phyloP scores from a whole-genome alignment of 2,888 invertebrate genomes.

The Aphidius colemani region DNA sequence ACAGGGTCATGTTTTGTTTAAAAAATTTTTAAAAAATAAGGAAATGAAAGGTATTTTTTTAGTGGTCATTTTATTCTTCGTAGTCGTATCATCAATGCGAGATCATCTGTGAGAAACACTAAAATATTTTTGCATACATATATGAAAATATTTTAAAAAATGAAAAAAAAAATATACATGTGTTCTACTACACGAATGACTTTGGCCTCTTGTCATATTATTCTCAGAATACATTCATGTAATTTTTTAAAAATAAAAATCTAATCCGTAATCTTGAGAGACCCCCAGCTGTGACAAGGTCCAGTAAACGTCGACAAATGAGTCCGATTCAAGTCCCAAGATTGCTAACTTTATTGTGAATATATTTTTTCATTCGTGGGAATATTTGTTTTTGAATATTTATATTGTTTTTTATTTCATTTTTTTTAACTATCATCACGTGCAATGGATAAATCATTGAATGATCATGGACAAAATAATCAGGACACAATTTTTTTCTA shows the following conservation, averaged over 20 bases:
- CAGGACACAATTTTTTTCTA: too few relatives aligned
- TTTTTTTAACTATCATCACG: too few relatives aligned
- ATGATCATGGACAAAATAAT: too few relatives aligned
- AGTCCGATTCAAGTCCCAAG: constrained; percentile 19
- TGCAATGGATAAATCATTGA: too few relatives aligned
- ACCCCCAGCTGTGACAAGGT: constrained; percentile 34
- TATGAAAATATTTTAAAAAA: constrained; percentile 6
- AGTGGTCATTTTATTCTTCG: constrained; percentile 33
- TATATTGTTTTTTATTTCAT: too few relatives aligned
- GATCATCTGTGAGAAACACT: constrained; percentile 43
- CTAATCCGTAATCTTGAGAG: constrained; percentile 37
- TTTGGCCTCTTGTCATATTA: constrained; percentile 19
- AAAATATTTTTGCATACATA: constrained; percentile 11
- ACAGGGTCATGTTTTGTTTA: too few relatives aligned
- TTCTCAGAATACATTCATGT: constrained; percentile 43
- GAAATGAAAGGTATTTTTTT: too few relatives aligned
- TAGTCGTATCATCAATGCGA: constrained; percentile 41
- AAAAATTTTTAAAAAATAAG: too few relatives aligned
- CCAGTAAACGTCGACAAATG: constrained; percentile 38
- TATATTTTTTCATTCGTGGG: too few relatives aligned
- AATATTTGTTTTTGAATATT: neutral
- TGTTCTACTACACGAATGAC: neutral
- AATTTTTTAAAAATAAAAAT: constrained; percentile 46
- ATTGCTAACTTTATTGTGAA: too few relatives aligned
- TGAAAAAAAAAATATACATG: neutral